phyloP scores from a whole-genome alignment of 2,888 invertebrate genomes.

The Andrena trimmerana region DNA sequence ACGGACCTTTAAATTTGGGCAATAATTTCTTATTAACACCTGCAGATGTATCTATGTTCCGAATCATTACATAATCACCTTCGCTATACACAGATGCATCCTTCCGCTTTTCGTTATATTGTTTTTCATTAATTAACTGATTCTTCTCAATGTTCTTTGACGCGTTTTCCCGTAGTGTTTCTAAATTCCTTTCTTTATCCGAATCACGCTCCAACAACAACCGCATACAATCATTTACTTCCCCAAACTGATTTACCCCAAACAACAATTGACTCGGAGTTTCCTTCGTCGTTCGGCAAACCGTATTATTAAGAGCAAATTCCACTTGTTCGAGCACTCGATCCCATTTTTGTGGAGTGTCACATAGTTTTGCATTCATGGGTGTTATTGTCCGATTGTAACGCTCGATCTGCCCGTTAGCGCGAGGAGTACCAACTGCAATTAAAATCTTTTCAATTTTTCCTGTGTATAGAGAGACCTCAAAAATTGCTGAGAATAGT shows the following conservation, averaged over 20 bases:
- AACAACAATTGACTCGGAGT: slow-evolving; percentile 10
- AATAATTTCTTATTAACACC: no score
- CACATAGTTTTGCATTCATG: background rate
- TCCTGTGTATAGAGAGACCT: no score
- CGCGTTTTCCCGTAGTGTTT: background rate
- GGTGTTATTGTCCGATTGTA: slow-evolving; percentile 9
- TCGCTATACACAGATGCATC: background rate
- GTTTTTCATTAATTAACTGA: background rate
- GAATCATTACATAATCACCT: no score
- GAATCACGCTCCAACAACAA: background rate
- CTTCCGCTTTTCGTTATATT: slow-evolving; percentile 5
- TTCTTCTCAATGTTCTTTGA: background rate
- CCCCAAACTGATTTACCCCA: background rate
- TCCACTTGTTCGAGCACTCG: slow-evolving; percentile 7
- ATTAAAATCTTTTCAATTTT: slow-evolving; percentile 6
- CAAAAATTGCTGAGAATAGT: no score
- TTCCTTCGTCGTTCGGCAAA: background rate
- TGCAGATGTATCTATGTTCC: no score
- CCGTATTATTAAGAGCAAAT: background rate
- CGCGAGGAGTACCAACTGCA: slow-evolving; percentile 1
- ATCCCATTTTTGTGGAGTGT: no score
- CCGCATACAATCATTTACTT: background rate
- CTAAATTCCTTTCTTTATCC: background rate
- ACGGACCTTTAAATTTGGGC: background rate
- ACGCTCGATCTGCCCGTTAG: slow-evolving; percentile 19